Conservation (phyloP, 2,797 vertebrate species). For the Micrastur ruficollis region DNA sequence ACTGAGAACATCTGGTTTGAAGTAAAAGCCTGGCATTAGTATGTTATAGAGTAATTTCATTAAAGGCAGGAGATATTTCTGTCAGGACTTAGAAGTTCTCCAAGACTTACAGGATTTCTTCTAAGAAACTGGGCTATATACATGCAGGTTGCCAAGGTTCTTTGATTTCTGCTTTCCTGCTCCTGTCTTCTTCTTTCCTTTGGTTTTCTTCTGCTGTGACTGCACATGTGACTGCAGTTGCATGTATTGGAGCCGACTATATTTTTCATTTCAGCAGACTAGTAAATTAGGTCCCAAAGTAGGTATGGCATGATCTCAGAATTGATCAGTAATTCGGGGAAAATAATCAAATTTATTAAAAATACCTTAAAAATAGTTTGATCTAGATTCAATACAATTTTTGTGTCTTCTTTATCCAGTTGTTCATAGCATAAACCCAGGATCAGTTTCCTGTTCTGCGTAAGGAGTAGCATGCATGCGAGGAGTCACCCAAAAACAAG, state of each 20-base stretch:
- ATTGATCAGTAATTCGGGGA: not conserved
- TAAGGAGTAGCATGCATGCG: not conserved
- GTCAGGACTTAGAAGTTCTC: not conserved
- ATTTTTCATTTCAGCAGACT: not conserved
- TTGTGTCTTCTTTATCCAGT: not conserved
- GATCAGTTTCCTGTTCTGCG: not conserved
- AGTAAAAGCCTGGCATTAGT: not conserved
- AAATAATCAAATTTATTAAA: not conserved
- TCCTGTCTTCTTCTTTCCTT: not conserved
- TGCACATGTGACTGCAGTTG: not conserved
- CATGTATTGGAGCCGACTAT: not conserved
- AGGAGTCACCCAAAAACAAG: not conserved
- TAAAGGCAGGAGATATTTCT: not conserved
- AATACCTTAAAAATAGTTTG: not conserved
- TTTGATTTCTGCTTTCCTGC: not conserved
- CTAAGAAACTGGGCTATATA: not conserved
- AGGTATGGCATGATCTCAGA: not conserved
- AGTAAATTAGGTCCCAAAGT: not conserved
- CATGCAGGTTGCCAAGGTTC: not conserved
- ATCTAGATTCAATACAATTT: not conserved
- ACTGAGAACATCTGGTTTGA: not conserved
- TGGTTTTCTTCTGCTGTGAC: not conserved
- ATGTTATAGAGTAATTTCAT: not conserved
- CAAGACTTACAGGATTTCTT: not conserved
- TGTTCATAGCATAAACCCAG: not conserved